Percentiles rank a stretch among this genome's conserved stretches.
These are phyloP conservation scores for Nannobrachium achirus DNA, from an alignment of 2,113 vertebrate genomes.

Conservation along the genomic window DNA sequence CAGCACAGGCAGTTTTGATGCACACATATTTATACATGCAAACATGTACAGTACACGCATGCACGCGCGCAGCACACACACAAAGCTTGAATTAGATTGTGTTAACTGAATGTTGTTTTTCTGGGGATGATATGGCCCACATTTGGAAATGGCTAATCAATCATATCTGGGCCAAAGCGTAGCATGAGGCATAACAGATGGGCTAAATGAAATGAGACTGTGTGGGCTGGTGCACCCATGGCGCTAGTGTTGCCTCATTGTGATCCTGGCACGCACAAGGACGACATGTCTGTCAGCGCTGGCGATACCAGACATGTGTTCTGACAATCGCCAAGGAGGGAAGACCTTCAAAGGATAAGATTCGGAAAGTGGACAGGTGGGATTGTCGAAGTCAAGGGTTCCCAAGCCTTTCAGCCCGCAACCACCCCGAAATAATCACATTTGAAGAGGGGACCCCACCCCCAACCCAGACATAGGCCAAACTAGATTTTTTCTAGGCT, in stretches of 20 bases:
- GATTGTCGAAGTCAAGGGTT: too few relatives aligned
- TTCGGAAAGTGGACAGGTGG: conserved; percentile 7
- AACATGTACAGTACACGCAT: neutral
- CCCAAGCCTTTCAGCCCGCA: too few relatives aligned
- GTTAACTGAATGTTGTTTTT: neutral
- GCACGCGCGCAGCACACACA: too few relatives aligned
- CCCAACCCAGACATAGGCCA: too few relatives aligned
- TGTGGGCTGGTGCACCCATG: conserved; percentile 14
- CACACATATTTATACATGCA: too few relatives aligned
- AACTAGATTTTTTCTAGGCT: too few relatives aligned
- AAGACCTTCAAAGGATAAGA: conserved; percentile 25
- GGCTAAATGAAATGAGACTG: conserved; percentile 50
- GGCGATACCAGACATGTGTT: neutral
- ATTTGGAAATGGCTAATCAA: conserved; percentile 38
- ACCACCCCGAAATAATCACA: too few relatives aligned
- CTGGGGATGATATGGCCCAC: conserved; percentile 8
- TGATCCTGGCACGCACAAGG: conserved; percentile 25
- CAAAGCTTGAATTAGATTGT: neutral
- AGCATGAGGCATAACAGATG: conserved; percentile 58
- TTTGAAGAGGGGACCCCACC: too few relatives aligned
- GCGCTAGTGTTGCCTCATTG: conserved; percentile 23
- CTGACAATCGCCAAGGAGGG: conserved; percentile 34
- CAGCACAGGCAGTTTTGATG: too few relatives aligned
- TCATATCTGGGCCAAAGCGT: conserved; percentile 44
- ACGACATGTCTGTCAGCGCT: conserved; percentile 13